These are phyloP conservation scores for Gnatocerus cornutus DNA, from an alignment of 2,888 invertebrate genomes.

Conservation along the genomic window DNA sequence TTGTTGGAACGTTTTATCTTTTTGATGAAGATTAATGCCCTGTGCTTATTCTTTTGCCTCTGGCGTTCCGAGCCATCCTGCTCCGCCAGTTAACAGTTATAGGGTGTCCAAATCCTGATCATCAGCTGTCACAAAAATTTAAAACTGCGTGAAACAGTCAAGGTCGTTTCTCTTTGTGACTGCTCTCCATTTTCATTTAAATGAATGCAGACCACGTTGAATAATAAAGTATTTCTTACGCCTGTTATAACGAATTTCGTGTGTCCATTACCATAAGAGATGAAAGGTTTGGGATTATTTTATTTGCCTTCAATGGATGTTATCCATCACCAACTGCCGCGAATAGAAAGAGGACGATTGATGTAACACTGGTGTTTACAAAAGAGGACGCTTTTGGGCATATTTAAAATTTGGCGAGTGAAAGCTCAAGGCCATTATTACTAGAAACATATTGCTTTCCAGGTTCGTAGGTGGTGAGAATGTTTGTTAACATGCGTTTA, in stretches of 20 bases:
- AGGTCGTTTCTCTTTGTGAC: conserved; percentile 36
- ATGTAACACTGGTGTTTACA: background rate
- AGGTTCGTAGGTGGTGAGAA: too few species aligned
- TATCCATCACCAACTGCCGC: conserved; percentile 15
- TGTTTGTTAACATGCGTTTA: too few species aligned
- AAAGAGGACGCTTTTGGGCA: background rate
- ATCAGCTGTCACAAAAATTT: conserved; percentile 1
- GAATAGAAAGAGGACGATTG: background rate
- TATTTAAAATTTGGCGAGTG: background rate
- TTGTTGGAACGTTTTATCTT: background rate
- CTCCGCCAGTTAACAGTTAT: conserved; percentile 2
- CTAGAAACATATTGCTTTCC: too few species aligned
- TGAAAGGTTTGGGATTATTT: conserved; percentile 12
- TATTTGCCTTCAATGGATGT: conserved; percentile 8
- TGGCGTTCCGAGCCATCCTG: background rate
- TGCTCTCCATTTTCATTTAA: conserved; percentile 34
- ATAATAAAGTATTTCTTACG: conserved; percentile 13
- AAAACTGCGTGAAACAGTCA: conserved; percentile 14
- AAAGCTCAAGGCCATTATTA: background rate
- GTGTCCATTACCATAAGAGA: conserved; percentile 18
- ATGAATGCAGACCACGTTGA: conserved; percentile 17
- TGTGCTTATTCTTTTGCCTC: background rate
- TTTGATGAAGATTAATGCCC: conserved; percentile 6
- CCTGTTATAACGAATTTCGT: conserved; percentile 7
- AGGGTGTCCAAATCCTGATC: background rate